phyloP scores from a whole-genome alignment of 2,113 vertebrate species.

The Pundamilia nyererei region DNA sequence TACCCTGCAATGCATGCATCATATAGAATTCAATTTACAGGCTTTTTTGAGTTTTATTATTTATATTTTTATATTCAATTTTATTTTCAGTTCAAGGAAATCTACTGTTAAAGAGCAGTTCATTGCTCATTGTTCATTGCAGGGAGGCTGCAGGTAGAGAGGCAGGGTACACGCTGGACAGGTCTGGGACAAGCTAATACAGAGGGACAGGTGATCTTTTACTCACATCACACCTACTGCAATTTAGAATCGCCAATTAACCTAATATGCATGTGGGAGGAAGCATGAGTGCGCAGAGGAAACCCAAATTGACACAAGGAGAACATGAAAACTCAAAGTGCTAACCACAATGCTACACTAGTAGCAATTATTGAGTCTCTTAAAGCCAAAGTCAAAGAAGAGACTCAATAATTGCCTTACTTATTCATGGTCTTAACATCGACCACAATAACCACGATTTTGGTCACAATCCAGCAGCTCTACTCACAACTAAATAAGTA shows the following conservation, averaged over 20 bases:
- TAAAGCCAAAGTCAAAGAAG: background rate
- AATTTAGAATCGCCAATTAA: background rate
- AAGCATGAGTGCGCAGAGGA: background rate
- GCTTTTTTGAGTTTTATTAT: background rate
- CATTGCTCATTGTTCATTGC: background rate
- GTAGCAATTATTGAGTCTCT: background rate
- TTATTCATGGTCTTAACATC: background rate
- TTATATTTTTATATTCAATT: background rate
- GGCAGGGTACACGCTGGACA: background rate
- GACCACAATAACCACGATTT: background rate
- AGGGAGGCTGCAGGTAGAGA: background rate
- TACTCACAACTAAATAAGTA: background rate
- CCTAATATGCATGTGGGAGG: background rate
- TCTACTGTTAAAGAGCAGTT: background rate
- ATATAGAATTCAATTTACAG: background rate
- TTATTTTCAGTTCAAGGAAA: background rate
- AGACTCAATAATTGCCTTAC: background rate
- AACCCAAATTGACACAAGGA: background rate
- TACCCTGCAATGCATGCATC: background rate
- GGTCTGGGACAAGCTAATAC: background rate
- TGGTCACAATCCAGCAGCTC: background rate
- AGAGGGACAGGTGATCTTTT: background rate
- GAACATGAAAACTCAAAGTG: background rate
- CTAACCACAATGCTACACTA: background rate
- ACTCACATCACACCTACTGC: background rate